These are phyloP conservation scores for Nudaria mundana DNA, from an alignment of 2,888 invertebrate genomes.

Conservation along the genomic window DNA sequence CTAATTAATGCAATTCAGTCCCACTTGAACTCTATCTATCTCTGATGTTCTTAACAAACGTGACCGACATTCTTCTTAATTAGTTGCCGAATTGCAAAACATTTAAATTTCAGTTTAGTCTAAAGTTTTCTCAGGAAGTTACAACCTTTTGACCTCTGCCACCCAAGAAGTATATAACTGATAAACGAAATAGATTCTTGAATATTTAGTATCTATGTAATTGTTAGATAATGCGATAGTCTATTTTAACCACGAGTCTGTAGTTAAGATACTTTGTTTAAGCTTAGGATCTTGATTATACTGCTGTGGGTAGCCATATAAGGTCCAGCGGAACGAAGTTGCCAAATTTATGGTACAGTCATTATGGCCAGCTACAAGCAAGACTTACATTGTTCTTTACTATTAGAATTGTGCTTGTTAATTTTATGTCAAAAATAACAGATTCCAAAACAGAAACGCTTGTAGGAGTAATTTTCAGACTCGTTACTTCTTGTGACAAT, in stretches of 20 bases:
- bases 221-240: constrained; percentile 1
- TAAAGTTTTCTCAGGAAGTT: constrained; percentile 4
- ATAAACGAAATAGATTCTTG: constrained; percentile 2
- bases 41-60: too few relatives aligned
- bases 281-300: constrained; percentile 5
- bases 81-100: too few relatives aligned
- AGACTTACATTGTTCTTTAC: background rate
- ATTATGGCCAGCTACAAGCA: too few relatives aligned
- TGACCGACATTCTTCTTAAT: too few relatives aligned
- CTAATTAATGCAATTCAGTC: too few relatives aligned
- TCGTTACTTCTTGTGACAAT: too few relatives aligned
- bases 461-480: too few relatives aligned
- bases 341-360: background rate
- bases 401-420: too few relatives aligned
- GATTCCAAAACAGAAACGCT: too few relatives aligned
- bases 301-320: constrained; percentile 2
- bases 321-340: background rate
- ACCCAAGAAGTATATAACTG: constrained; percentile 1
- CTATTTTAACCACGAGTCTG: background rate
- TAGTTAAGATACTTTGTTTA: too few relatives aligned
- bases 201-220: background rate
- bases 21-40: too few relatives aligned
- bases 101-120: background rate
- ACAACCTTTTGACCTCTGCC: constrained; percentile 3
- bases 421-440: too few relatives aligned